Evolutionary conservation across 2,113 vertebrate genomes (phyloP), one percentile per base, ranked within the genome.

Genomic region (Podarcis muralis): DNA sequence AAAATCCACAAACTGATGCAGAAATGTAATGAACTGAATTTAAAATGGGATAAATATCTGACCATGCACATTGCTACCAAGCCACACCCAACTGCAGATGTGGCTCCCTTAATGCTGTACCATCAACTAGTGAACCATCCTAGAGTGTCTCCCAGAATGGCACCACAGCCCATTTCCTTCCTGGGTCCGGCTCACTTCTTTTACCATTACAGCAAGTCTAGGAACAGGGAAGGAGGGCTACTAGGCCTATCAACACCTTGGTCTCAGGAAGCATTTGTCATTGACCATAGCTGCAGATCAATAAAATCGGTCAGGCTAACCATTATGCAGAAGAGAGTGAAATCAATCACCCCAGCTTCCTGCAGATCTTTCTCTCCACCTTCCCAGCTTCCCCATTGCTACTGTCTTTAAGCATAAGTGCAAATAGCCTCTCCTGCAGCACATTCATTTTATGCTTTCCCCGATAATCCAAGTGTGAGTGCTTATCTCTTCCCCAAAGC

Each of bases 281-380:
- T 1, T 86, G 84, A 88, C 90, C 86, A 87, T 92, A 94, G 92
- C n/a, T 15, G 79, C 83, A 40, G 86, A 92, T 96, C 93, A 92
- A 92, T 95, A 90, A 91, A 87, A 91, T 87, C 86, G 81, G 80
- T 80, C 75, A 87, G 65, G 37, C 80, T 91, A 48, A 15, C 90
- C 68, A 59, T 92, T 92, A 91, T 87, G 57, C 90, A 91, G 84
- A 94, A 80, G 2, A 91, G 87, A 74, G 79, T 65, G 71, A 37
- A 85, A 87, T 87, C 88, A 93, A 91, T 90, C 90, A 90, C 35
- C 25, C 35, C 15, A 8, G 57, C 87, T 53, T 90, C 92, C 88
- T 86, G 57, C 12, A 85, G 81, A 53, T 77, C 40, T 37, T 27
- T 48, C 13, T 65, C 59, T 35, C 66, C 16, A 15, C 62, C 74